Evolutionary conservation across 2,113 vertebrate species (phyloP).

Genomic region (Tragelaphus buxtoni): DNA sequence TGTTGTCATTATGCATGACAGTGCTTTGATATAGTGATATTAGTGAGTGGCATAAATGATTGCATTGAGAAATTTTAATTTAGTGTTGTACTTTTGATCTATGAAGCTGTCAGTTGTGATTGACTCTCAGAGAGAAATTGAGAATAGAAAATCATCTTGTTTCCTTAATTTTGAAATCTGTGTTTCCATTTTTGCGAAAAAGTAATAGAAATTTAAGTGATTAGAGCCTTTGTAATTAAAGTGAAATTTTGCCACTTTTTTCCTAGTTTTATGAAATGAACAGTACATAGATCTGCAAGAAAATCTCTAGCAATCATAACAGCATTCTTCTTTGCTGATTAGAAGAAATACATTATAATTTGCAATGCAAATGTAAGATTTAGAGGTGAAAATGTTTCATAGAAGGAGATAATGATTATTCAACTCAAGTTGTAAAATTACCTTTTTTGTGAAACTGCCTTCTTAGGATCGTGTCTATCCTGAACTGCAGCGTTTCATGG

Average conservation of each 20-base stretch:
- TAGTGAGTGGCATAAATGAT: not conserved
- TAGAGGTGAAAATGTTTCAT: not conserved
- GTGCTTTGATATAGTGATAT: not conserved
- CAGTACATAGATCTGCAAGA: not conserved
- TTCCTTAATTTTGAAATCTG: slow-evolving; percentile 29
- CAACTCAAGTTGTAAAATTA: not conserved
- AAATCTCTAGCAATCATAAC: slow-evolving; percentile 22
- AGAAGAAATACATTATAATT: slow-evolving; percentile 7
- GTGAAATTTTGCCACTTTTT: slow-evolving; percentile 4
- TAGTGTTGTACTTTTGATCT: not conserved
- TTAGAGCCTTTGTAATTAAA: slow-evolving; percentile 34
- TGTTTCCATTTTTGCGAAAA: slow-evolving; percentile 8
- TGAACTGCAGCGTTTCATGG: slow-evolving; percentile 91
- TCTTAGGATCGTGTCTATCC: slow-evolving; percentile 94
- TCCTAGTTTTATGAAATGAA: slow-evolving; percentile 37
- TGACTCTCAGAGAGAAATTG: slow-evolving; percentile 5
- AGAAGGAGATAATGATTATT: slow-evolving; percentile 13
- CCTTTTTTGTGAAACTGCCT: slow-evolving; percentile 12
- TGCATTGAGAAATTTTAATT: not conserved
- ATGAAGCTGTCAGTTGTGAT: not conserved
- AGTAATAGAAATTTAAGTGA: slow-evolving; percentile 39
- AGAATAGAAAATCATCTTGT: slow-evolving; percentile 19
- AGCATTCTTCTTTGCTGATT: slow-evolving; percentile 27
- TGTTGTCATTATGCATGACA: not conserved
- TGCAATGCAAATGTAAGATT: slow-evolving; percentile 29